Base-by-base conservation (phyloP, 2,797 vertebrate genomes). In the Anguilla megastoma region DNA sequence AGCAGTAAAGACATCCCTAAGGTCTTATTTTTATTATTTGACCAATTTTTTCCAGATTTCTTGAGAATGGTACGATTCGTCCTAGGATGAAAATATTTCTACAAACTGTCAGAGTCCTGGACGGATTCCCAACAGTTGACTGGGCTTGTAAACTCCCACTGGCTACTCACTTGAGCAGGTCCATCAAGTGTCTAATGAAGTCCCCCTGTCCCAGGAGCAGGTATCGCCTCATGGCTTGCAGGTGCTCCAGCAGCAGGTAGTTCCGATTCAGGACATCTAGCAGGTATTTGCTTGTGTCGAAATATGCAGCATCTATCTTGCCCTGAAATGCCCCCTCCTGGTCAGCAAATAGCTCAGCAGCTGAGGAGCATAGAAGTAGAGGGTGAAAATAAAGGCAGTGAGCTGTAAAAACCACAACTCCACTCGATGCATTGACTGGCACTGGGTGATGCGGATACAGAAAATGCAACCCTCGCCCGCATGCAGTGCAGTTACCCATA, bases 161-260 rank as follows among this genome's bases (percentile, higher is more conserved):
- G 9, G 82, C 1, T 21, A 90, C 97, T 97, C 88, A 99, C 98
- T 99, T 99, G 24, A 99, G 97, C 91, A 99, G 95, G 93, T 99
- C 99, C 99, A 99, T 99, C 88, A 99, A 96, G 92, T 99, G 98
- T 30, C 98, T 93, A 93, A 99, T 99, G 92, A 99, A 99, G 94
- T 99, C 98, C 89, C 99, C 99, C 93, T 99, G 99, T 88, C 98
- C 99, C 41, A 99, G 97, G 71, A 99, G 97, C 91, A 99, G 94
- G 95, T 99, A 99, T 85, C 99, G 97, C 63, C 98, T 97, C 97
- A 99, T 98, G 87, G 99, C 98, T 94, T 99, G 98, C 94, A 99
- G 96, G 90, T 99, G 99, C 85, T 99, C 99, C 92, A 99, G 95
- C 92, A 99, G 93, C 91, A 97, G 97, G 94, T 99, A 99, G 92